Evolutionary conservation across 2,888 invertebrate species (phyloP).

Genomic region (Machimus rusticus): DNA sequence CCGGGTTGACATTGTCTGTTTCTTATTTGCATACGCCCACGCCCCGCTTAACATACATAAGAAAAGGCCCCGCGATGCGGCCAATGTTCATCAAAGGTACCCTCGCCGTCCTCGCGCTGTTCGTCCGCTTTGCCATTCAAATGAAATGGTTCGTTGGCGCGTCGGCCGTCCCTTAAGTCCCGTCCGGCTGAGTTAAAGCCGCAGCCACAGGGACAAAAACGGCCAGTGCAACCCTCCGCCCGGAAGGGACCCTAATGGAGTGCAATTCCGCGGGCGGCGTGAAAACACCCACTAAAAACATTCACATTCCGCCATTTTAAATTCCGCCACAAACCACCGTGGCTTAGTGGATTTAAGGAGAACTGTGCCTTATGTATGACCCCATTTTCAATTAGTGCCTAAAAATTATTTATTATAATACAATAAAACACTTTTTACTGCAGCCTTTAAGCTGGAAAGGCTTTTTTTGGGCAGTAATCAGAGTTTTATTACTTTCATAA

Average conservation of each 20-base stretch:
- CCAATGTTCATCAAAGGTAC: not conserved
- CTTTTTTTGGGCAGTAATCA: too few relatives aligned
- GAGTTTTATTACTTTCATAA: too few relatives aligned
- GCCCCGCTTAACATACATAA: not conserved
- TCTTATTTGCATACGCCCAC: not conserved
- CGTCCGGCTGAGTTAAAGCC: not conserved
- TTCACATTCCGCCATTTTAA: not conserved
- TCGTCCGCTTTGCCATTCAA: not conserved
- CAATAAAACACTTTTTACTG: too few relatives aligned
- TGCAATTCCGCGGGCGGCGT: not conserved
- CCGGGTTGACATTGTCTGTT: not conserved
- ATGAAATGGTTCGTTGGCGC: not conserved
- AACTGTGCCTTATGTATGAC: not conserved
- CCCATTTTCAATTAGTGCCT: not conserved
- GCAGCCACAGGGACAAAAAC: not conserved
- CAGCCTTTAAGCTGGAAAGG: too few relatives aligned
- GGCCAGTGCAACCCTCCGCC: not conserved
- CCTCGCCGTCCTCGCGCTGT: not conserved
- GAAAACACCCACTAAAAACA: not conserved
- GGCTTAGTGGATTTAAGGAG: not conserved
- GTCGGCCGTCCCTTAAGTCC: not conserved
- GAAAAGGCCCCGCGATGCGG: not conserved
- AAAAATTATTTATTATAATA: not conserved
- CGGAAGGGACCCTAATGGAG: not conserved
- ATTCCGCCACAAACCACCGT: not conserved